Percentiles rank a stretch among this genome's conserved stretches.
Evolutionary conservation across 2,797 vertebrate genomes (phyloP).

Genomic region (Lophotriccus pileatus): DNA sequence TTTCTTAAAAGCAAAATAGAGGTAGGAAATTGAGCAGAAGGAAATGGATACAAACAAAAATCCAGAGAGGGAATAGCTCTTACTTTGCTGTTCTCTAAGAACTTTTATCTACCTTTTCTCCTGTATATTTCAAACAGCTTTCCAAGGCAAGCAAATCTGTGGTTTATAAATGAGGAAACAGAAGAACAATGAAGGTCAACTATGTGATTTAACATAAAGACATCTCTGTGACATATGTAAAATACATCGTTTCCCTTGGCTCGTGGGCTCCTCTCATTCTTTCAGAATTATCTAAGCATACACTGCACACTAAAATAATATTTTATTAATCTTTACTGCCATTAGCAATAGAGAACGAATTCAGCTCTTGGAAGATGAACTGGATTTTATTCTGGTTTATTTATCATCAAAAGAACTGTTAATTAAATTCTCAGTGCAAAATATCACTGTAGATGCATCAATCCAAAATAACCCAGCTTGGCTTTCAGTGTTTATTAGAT

Average conservation of each 20-base stretch:
- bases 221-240: neutral
- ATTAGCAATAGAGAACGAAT: neutral
- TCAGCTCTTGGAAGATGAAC: neutral
- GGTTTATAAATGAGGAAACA: neutral
- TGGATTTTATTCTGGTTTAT: neutral
- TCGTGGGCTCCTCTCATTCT: neutral
- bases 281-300: neutral
- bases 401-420: neutral
- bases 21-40: neutral
- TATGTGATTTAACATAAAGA: neutral
- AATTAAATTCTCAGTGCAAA: conserved; percentile 1
- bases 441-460: neutral
- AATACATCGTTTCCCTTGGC: neutral
- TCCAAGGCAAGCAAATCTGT: neutral
- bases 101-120: neutral
- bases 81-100: neutral
- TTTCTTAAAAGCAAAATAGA: neutral
- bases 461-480: neutral
- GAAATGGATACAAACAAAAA: neutral
- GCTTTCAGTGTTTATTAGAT: conserved; percentile 26
- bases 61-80: neutral
- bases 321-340: neutral
- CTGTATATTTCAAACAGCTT: neutral
- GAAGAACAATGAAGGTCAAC: neutral
- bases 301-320: neutral